phyloP scores from a whole-genome alignment of 1,140 invertebrate genomes.

The Drosophila chauvacae region DNA sequence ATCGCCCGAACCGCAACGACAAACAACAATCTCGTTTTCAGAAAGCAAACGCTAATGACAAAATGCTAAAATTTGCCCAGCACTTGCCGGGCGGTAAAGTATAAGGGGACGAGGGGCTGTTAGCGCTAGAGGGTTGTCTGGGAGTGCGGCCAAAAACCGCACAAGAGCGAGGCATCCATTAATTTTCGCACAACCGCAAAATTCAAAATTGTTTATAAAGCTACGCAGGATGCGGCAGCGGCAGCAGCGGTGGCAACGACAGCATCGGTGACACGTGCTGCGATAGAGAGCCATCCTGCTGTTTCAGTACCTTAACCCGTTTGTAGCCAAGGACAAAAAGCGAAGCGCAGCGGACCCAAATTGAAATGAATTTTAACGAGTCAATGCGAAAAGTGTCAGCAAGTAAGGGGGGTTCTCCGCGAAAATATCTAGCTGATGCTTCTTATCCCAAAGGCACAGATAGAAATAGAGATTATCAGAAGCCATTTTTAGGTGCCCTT shows the following conservation, averaged over 20 bases:
- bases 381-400: slow-evolving; percentile 72
- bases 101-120: neutral
- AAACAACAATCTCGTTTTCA: slow-evolving; percentile 76
- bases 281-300: slow-evolving; percentile 31
- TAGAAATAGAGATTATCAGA: neutral
- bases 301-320: slow-evolving; percentile 36
- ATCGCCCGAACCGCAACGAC: slow-evolving; percentile 56
- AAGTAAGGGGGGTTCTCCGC: slow-evolving; percentile 22
- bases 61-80: slow-evolving; percentile 72
- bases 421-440: neutral
- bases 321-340: slow-evolving; percentile 37
- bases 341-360: slow-evolving; percentile 32
- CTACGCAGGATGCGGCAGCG: slow-evolving; percentile 70
- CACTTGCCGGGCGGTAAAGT: slow-evolving; percentile 18
- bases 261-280: slow-evolving; percentile 72
- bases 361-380: slow-evolving; percentile 81
- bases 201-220: slow-evolving; percentile 84
- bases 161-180: slow-evolving; percentile 82
- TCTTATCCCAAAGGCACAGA: neutral
- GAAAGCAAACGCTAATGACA: slow-evolving; percentile 81
- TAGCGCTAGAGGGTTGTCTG: slow-evolving; percentile 29
- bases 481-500: too few relatives aligned
- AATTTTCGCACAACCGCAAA: slow-evolving; percentile 81
- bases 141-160: slow-evolving; percentile 70
- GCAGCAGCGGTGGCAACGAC: slow-evolving; percentile 23